These are phyloP conservation scores for Nycticebus coucang DNA, from an alignment of 2,113 vertebrate species.

Conservation along the genomic window DNA sequence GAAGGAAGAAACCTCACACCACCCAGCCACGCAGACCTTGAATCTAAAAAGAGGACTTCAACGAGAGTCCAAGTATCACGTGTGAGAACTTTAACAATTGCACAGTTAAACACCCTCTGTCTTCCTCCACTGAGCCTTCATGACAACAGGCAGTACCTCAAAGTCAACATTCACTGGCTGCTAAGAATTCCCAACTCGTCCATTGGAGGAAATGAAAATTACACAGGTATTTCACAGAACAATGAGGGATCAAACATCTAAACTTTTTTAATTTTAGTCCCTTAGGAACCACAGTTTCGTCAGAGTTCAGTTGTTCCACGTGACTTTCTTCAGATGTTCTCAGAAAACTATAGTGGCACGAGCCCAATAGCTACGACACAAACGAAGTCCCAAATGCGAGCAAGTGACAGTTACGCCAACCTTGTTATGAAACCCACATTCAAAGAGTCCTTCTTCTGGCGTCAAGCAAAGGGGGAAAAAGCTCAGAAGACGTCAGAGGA, in stretches of 20 bases:
- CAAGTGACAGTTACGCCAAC: not conserved
- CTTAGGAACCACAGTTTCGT: conserved; percentile 22
- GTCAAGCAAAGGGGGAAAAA: conserved; percentile 21
- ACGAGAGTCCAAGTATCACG: not conserved
- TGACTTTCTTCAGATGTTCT: conserved; percentile 45
- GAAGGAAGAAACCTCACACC: conserved; percentile 26
- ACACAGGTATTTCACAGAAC: conserved; percentile 64
- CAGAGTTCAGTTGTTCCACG: conserved; percentile 38
- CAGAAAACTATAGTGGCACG: conserved; percentile 10
- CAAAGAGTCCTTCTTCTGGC: not conserved
- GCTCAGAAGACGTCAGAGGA: conserved; percentile 21
- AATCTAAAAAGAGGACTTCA: conserved; percentile 37
- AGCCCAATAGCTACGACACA: not conserved
- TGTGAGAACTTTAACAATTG: not conserved
- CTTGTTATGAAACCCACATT: not conserved
- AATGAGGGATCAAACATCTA: conserved; percentile 36
- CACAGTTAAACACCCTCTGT: not conserved
- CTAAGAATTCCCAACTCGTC: conserved; percentile 50
- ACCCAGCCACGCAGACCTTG: not conserved
- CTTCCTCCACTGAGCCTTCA: not conserved
- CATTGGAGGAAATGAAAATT: conserved; percentile 66
- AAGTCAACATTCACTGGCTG: conserved; percentile 19
- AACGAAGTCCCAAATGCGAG: not conserved
- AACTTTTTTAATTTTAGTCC: not conserved
- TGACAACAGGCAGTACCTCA: conserved; percentile 29